These are phyloP conservation scores for Forbesichthys agassizii DNA, from an alignment of 2,113 vertebrate genomes.

Conservation along the genomic window DNA sequence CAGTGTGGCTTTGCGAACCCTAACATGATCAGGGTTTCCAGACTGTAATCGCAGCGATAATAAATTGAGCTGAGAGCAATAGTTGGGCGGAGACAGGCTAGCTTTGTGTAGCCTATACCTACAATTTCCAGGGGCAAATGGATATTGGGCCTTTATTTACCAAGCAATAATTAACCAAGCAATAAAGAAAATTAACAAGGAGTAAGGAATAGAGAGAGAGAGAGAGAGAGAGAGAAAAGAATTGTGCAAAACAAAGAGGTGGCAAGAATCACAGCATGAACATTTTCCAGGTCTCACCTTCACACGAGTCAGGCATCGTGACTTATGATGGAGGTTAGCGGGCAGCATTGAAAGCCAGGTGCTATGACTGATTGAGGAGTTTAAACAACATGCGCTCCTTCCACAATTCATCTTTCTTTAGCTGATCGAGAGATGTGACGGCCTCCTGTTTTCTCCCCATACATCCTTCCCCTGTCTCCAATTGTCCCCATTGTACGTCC, in stretches of 20 bases:
- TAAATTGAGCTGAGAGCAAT: too few species aligned
- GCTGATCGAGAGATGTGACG: conserved; percentile 56
- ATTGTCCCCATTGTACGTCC: conserved; percentile 44
- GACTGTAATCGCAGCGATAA: too few species aligned
- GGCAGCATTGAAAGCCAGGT: conserved; percentile 51
- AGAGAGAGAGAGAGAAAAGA: background rate
- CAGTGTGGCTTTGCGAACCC: too few species aligned
- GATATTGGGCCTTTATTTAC: background rate
- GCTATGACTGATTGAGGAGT: conserved; percentile 41
- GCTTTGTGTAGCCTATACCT: too few species aligned
- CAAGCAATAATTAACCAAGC: conserved; percentile 1
- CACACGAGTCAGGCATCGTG: conserved; percentile 28
- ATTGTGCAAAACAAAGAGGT: background rate
- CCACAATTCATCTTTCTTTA: conserved; percentile 53
- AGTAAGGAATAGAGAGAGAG: too few species aligned
- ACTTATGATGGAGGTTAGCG: conserved; percentile 47
- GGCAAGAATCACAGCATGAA: conserved; percentile 7
- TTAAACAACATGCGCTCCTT: conserved; percentile 32
- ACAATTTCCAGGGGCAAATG: too few species aligned
- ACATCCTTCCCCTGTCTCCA: conserved; percentile 27
- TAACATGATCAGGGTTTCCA: too few species aligned
- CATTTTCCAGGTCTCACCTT: conserved; percentile 46
- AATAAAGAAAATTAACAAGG: background rate
- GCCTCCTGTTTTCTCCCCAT: background rate
- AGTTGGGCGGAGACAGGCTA: too few species aligned